Percentiles rank a stretch among this genome's conserved stretches.
phyloP scores from a whole-genome alignment of 2,888 invertebrate species.

The Tiphia femorata region DNA sequence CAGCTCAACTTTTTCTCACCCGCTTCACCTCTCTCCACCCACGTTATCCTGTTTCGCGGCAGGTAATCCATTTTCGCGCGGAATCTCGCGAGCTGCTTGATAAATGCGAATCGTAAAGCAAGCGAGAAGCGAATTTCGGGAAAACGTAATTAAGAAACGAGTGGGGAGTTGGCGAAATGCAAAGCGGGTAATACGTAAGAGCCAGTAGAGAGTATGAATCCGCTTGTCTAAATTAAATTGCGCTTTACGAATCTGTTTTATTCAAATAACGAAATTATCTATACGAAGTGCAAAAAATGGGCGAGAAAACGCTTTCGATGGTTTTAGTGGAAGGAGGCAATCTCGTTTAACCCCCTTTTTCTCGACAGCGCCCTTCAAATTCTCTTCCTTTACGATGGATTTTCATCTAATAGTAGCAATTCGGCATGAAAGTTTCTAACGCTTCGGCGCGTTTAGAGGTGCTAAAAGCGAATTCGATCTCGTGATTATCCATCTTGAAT shows the following conservation, averaged over 20 bases:
- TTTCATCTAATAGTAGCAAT: too few relatives aligned
- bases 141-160: slow-evolving; percentile 46
- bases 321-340: too few relatives aligned
- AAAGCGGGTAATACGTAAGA: slow-evolving; percentile 11
- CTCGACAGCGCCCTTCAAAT: too few relatives aligned
- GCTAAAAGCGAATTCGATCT: too few relatives aligned
- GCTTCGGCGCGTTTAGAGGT: too few relatives aligned
- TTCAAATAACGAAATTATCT: neutral
- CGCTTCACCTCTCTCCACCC: neutral
- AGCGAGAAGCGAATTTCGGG: slow-evolving; percentile 22
- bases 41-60: slow-evolving; percentile 5
- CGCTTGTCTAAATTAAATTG: slow-evolving; percentile 39
- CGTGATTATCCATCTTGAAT: too few relatives aligned
- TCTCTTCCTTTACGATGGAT: too few relatives aligned
- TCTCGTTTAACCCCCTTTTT: too few relatives aligned
- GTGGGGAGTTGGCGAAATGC: slow-evolving; percentile 28
- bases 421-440: too few relatives aligned
- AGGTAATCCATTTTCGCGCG: slow-evolving; percentile 12
- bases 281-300: too few relatives aligned
- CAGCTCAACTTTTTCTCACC: neutral
- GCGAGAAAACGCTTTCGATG: too few relatives aligned
- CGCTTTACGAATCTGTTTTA: slow-evolving; percentile 33
- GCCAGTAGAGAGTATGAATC: slow-evolving; percentile 36
- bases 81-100: slow-evolving; percentile 11
- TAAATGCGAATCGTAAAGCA: slow-evolving; percentile 10